Evolutionary conservation across 2,888 invertebrate genomes (phyloP), one percentile per base, ranked within the genome.

Genomic region (Seira ritae): DNA sequence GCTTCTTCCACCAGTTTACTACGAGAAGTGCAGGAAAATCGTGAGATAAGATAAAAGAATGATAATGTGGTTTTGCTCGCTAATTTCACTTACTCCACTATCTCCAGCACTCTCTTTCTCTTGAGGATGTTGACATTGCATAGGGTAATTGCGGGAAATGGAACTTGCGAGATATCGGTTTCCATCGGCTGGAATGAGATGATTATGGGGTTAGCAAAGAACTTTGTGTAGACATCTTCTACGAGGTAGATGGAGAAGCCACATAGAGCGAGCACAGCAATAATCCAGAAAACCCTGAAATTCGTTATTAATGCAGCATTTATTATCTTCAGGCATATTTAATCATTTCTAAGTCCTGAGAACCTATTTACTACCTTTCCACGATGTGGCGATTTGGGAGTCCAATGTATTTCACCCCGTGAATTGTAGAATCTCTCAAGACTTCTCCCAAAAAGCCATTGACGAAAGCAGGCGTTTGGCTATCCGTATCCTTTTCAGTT

Each of bases 151-250:
- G 10, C 24, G n/a, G 17, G n/a, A n/a, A 22, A 60, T 72, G n/a
- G 60, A 24, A 24, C 15, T 20, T 67, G 67, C 1, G 23, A n/a
- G 10, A 67, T 24, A 0, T 93, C 92, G 82, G 94, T 94, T 66
- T 94, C 93, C 87, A 93, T 93, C 0, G 96, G 94, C 90, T 94
- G 95, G 80, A 96, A 93, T 89, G 94, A 95, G 77, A 96, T 94
- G 76, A 96, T 95, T 89, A 96, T 94, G 0, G 96, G 96, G 1
- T 93, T 93, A 6, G 92, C 92, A 8, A 92, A 92, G 94, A 95
- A 96, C 90, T 95, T 95, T 31, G 71, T 24, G 15, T 80, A 84
- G 20, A 88, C 79, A 8, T 80, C 78, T 24, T 31, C 46, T 15
- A 86, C 86, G 42, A 88, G 66, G 55, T 81, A 88, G 6, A 73